phyloP scores from a whole-genome alignment of 2,888 invertebrate genomes.

The Mesorhabditis spiculigera region DNA sequence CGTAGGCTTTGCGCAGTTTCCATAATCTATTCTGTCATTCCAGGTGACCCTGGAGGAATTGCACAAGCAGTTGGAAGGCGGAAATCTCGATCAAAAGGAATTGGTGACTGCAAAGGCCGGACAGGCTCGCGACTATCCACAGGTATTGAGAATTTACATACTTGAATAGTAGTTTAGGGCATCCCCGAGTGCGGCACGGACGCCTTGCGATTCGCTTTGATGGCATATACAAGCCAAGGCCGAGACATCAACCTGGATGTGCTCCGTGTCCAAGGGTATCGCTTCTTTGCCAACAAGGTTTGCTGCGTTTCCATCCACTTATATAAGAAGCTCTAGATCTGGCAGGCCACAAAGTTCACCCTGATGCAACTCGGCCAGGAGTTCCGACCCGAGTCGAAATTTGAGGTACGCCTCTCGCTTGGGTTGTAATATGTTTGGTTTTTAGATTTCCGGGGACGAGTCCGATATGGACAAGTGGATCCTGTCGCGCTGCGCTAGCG shows the following conservation, averaged over 20 bases:
- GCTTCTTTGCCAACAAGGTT: constrained; percentile 56
- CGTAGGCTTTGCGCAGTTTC: constrained; percentile 8
- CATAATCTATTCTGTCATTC: neutral
- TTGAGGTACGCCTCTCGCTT: constrained; percentile 17
- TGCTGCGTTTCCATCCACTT: neutral
- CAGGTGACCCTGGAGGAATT: constrained; percentile 73
- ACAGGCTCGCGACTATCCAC: constrained; percentile 60
- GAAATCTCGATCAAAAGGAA: constrained; percentile 83
- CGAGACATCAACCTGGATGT: constrained; percentile 96
- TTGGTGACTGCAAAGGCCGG: constrained; percentile 71
- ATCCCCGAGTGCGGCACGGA: constrained; percentile 70
- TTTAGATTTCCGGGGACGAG: constrained; percentile 20
- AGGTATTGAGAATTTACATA: constrained; percentile 16
- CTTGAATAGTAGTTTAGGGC: constrained; percentile 26
- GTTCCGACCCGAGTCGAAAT: constrained; percentile 22
- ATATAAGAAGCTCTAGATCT: constrained; percentile 65
- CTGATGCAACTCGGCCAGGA: constrained; percentile 61
- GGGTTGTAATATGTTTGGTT: neutral
- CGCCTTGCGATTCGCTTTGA: constrained; percentile 84
- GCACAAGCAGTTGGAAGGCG: constrained; percentile 72
- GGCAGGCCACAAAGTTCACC: constrained; percentile 95
- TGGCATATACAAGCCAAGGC: constrained; percentile 81
- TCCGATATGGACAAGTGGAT: constrained; percentile 87
- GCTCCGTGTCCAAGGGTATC: constrained; percentile 72
- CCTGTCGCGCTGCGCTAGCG: constrained; percentile 76